Conservation (phyloP, 2,888 invertebrate genomes). For the Sylvicola fuscatus region DNA sequence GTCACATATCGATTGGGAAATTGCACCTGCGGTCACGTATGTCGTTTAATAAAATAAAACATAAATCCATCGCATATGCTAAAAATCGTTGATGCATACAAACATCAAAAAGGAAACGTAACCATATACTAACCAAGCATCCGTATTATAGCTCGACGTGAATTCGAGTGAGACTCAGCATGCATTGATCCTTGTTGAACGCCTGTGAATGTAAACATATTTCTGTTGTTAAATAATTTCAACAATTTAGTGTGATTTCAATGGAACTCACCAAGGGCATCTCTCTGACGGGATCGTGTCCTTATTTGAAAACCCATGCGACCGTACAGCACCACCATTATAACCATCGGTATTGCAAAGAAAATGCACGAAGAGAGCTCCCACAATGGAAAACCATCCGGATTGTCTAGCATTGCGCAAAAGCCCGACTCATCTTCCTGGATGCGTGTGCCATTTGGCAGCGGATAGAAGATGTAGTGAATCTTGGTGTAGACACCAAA, state of each 20-base stretch:
- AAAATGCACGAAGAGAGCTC: conserved; percentile 66
- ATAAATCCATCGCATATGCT: too few relatives aligned
- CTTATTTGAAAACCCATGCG: conserved; percentile 55
- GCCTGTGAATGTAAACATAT: too few relatives aligned
- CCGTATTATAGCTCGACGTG: conserved; percentile 50
- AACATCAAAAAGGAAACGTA: too few relatives aligned
- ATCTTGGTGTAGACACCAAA: conserved; percentile 56
- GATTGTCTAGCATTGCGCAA: conserved; percentile 47
- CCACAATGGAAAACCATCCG: conserved; percentile 44
- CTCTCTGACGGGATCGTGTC: conserved; percentile 25
- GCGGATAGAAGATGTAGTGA: conserved; percentile 52
- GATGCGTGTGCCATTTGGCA: too few relatives aligned
- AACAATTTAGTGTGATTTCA: neutral
- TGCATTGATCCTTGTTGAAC: conserved; percentile 41
- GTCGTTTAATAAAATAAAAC: too few relatives aligned
- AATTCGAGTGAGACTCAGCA: conserved; percentile 43
- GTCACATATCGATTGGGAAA: too few relatives aligned
- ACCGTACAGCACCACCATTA: conserved; percentile 59
- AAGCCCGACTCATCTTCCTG: conserved; percentile 43
- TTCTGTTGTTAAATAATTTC: too few relatives aligned
- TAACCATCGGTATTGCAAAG: conserved; percentile 51
- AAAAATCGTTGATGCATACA: too few relatives aligned
- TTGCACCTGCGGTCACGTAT: too few relatives aligned
- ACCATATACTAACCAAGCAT: conserved; percentile 53
- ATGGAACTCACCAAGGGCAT: conserved; percentile 22